Evolutionary conservation across 2,888 invertebrate species (phyloP).

Genomic region (Heliconius sara): DNA sequence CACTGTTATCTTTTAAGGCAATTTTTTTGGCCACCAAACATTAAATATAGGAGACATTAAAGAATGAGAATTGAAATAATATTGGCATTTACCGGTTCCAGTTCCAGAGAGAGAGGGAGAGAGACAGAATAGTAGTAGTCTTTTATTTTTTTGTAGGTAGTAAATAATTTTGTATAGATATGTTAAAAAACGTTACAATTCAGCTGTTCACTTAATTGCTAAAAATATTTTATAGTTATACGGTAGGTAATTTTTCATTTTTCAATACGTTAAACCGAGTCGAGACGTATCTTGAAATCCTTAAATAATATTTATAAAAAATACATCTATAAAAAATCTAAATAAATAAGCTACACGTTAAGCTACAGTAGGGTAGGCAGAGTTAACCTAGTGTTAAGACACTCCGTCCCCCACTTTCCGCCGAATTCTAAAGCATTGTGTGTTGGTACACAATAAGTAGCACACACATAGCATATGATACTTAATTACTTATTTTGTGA

Average conservation of each 20-base stretch:
- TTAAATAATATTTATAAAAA: background rate
- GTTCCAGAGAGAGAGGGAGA: too few relatives aligned
- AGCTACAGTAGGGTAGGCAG: too few relatives aligned
- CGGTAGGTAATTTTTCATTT: background rate
- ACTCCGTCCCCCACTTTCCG: too few relatives aligned
- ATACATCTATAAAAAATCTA: background rate
- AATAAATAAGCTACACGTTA: too few relatives aligned
- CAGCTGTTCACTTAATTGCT: background rate
- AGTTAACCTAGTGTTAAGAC: too few relatives aligned
- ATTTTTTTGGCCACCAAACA: constrained; percentile 11
- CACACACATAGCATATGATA: too few relatives aligned
- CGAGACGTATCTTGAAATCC: background rate
- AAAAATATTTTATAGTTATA: background rate
- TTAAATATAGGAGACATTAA: background rate
- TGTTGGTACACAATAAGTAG: too few relatives aligned
- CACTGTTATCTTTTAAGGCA: constrained; percentile 28
- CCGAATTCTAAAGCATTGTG: too few relatives aligned
- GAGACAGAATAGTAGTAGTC: too few relatives aligned
- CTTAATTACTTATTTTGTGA: too few relatives aligned
- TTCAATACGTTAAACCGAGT: background rate
- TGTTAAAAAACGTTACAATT: background rate
- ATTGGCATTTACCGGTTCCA: background rate
- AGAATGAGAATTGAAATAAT: background rate
- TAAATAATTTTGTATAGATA: background rate
- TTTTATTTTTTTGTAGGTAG: background rate